A percentile compares a stretch with the other conserved stretches of the same genome.
Conservation (phyloP, 2,797 vertebrate species). For the Bovichtus diacanthus region DNA sequence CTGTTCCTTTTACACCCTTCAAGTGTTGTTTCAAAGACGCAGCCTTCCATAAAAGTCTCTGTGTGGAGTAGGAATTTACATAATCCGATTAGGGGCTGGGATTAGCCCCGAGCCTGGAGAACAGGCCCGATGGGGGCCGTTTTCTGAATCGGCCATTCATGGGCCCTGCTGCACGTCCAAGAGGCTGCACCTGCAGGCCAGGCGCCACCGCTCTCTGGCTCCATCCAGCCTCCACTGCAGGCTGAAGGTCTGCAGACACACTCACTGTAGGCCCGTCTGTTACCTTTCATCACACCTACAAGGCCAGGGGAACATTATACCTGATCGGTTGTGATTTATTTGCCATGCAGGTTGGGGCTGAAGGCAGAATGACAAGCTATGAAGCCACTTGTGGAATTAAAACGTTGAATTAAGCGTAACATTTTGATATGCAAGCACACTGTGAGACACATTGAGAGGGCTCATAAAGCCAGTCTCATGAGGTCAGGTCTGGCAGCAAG, state of each 20-base stretch:
- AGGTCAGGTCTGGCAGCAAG: background rate
- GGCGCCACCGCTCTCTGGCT: constrained; percentile 59
- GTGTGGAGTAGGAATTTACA: constrained; percentile 97
- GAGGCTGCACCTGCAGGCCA: constrained; percentile 92
- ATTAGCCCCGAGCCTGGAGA: constrained; percentile 92
- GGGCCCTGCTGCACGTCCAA: constrained; percentile 87
- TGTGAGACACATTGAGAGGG: background rate
- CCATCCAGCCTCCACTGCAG: constrained; percentile 71
- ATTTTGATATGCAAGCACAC: background rate
- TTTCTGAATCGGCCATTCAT: constrained; percentile 94
- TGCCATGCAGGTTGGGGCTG: background rate
- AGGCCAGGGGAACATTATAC: constrained; percentile 14
- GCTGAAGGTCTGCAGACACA: constrained; percentile 71
- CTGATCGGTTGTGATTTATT: background rate
- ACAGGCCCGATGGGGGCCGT: constrained; percentile 90
- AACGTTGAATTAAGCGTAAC: background rate
- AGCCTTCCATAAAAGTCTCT: constrained; percentile 87
- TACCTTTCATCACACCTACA: constrained; percentile 15
- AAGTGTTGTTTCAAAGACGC: constrained; percentile 89
- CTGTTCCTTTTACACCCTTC: constrained; percentile 86
- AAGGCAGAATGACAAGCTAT: background rate
- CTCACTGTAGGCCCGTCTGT: constrained; percentile 36
- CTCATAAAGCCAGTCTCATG: background rate
- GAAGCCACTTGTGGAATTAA: constrained; percentile 13
- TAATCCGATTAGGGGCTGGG: constrained; percentile 97